phyloP scores from a whole-genome alignment of 2,888 invertebrate genomes.

The Rugalucina vietnamica region DNA sequence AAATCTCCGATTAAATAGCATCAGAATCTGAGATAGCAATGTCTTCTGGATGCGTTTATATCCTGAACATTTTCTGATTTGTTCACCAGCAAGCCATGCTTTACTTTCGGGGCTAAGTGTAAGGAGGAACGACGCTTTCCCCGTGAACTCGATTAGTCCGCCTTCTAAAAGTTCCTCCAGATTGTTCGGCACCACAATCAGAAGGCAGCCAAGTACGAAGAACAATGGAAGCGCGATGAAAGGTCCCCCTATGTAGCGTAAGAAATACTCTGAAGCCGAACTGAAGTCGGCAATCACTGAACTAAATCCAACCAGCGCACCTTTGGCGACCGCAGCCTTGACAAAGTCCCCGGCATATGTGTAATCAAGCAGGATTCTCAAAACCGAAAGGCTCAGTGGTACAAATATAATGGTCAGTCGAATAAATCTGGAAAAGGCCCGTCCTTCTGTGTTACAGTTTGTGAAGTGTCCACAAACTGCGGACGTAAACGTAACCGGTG shows the following conservation, averaged over 20 bases:
- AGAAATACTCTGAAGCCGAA: constrained; percentile 12
- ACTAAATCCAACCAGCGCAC: constrained; percentile 44
- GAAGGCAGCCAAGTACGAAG: constrained; percentile 32
- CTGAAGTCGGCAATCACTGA: constrained; percentile 33
- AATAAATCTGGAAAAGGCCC: constrained; percentile 9
- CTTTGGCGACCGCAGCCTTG: constrained; percentile 26
- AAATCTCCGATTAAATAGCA: constrained; percentile 46
- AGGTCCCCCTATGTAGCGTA: constrained; percentile 34
- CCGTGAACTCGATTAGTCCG: constrained; percentile 16
- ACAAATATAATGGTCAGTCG: constrained; percentile 17
- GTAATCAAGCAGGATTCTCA: constrained; percentile 29
- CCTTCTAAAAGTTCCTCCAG: constrained; percentile 25
- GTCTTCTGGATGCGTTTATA: constrained; percentile 35
- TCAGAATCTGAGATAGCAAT: constrained; percentile 31
- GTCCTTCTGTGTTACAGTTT: background rate
- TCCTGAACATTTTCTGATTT: constrained; percentile 18
- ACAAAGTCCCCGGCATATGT: constrained; percentile 14
- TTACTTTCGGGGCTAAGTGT: background rate
- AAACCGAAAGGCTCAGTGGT: constrained; percentile 12
- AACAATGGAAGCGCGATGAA: constrained; percentile 25
- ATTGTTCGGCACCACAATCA: constrained; percentile 25
- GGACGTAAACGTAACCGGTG: constrained; percentile 30
- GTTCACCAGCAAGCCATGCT: constrained; percentile 10
- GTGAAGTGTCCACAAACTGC: constrained; percentile 17
- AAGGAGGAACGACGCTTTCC: background rate